phyloP scores from a whole-genome alignment of 2,888 invertebrate species.

The Agelastica alni region DNA sequence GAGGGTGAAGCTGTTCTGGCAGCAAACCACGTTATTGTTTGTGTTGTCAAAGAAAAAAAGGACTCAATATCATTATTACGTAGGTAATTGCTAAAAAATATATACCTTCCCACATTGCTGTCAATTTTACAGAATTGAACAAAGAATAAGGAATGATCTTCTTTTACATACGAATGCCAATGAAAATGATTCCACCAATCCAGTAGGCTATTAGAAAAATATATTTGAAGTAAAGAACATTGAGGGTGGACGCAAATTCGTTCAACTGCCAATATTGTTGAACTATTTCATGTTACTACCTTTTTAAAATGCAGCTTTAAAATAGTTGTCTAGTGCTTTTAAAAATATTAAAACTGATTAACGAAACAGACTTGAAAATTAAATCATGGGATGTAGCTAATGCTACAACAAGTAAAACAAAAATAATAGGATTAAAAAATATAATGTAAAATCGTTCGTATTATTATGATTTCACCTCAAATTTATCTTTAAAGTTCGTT shows the following conservation, averaged over 20 bases:
- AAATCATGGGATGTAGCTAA: background rate
- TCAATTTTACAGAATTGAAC: conserved; percentile 15
- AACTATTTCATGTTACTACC: conserved; percentile 12
- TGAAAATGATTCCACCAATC: background rate
- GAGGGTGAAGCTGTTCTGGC: no score
- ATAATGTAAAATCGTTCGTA: no score
- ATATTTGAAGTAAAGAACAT: conserved; percentile 7
- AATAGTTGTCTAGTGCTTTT: conserved; percentile 6
- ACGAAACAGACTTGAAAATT: conserved; percentile 7
- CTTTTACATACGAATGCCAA: background rate
- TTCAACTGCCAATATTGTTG: conserved; percentile 14
- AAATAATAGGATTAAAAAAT: no score
- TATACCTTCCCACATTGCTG: conserved; percentile 10
- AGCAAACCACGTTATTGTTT: no score
- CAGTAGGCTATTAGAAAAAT: conserved; percentile 10
- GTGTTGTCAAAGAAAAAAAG: no score
- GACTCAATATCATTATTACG: no score
- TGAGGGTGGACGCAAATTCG: conserved; percentile 10
- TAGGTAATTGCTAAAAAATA: no score
- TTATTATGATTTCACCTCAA: no score
- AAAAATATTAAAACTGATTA: conserved; percentile 1
- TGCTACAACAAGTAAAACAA: no score
- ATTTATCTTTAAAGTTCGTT: no score
- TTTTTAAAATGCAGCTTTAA: conserved; percentile 10
- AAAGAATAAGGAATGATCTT: conserved; percentile 12